phyloP scores from a whole-genome alignment of 2,888 invertebrate species.

The Drosophila kuntzei region DNA sequence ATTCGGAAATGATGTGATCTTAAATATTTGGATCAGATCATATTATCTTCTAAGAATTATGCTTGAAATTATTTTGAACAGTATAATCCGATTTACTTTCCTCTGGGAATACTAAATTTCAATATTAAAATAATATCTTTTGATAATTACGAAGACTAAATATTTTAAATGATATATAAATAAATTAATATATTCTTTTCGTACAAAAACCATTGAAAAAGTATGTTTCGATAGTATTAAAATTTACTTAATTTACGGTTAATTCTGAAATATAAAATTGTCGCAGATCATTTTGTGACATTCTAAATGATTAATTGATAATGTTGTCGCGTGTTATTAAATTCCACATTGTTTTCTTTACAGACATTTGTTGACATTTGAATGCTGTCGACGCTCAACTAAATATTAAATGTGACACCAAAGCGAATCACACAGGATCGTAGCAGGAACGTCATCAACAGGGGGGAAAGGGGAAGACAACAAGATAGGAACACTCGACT shows the following conservation, averaged over 20 bases:
- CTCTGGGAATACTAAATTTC: too few species aligned
- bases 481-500: constrained; percentile 3
- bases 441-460: constrained; percentile 40
- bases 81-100: too few species aligned
- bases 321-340: constrained; percentile 3
- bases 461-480: background rate
- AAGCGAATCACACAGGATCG: constrained; percentile 56
- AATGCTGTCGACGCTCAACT: constrained; percentile 25
- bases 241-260: background rate
- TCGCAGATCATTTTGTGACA: background rate
- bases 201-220: too few species aligned
- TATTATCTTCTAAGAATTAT: too few species aligned
- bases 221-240: too few species aligned
- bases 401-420: constrained; percentile 42
- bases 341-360: constrained; percentile 3
- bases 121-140: too few species aligned
- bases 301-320: constrained; percentile 10
- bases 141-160: too few species aligned
- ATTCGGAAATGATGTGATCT: too few species aligned
- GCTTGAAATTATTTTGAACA: too few species aligned
- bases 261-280: background rate
- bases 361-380: constrained; percentile 62
- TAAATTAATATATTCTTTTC: too few species aligned
- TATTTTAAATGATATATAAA: too few species aligned
- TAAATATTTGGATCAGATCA: too few species aligned